A percentile compares a stretch with the other conserved stretches of the same genome.
phyloP scores from a whole-genome alignment of 2,797 vertebrate species.

The Brotula barbata region DNA sequence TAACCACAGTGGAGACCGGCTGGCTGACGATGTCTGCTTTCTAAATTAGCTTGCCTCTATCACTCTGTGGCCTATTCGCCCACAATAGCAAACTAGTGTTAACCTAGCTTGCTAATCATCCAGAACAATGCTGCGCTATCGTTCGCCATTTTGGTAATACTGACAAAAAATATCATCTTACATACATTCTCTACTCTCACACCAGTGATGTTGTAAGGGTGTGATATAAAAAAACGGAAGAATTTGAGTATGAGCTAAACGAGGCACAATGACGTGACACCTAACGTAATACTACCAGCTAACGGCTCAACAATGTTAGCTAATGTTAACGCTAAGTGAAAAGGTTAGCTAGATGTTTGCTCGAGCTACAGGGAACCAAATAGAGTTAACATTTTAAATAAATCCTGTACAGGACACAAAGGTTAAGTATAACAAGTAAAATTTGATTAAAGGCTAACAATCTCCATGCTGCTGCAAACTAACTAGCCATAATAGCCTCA shows the following conservation, averaged over 20 bases:
- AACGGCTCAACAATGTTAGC: conserved; percentile 21
- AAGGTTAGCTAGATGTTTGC: not conserved
- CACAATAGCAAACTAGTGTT: conserved; percentile 33
- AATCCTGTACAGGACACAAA: too few species aligned
- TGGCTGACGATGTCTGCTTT: conserved; percentile 17
- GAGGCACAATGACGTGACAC: too few species aligned
- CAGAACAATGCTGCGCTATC: not conserved
- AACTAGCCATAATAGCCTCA: conserved; percentile 2
- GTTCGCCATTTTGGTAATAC: conserved; percentile 22
- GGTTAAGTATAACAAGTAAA: too few species aligned
- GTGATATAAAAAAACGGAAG: too few species aligned
- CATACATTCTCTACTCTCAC: too few species aligned
- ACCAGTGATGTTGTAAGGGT: too few species aligned
- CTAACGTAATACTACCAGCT: conserved; percentile 16
- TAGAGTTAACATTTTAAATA: too few species aligned
- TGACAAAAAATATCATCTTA: not conserved
- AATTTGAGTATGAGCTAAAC: too few species aligned
- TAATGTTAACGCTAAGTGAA: conserved; percentile 21
- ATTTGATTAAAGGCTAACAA: not conserved
- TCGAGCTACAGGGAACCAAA: not conserved
- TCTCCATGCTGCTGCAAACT: not conserved
- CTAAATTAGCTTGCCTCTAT: conserved; percentile 24
- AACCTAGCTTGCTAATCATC: conserved; percentile 26
- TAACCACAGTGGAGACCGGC: conserved; percentile 11
- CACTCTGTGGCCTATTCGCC: conserved; percentile 41